A percentile compares a stretch with the other conserved stretches of the same genome.
phyloP scores from a whole-genome alignment of 2,888 invertebrate genomes.

The Volucella inanis region DNA sequence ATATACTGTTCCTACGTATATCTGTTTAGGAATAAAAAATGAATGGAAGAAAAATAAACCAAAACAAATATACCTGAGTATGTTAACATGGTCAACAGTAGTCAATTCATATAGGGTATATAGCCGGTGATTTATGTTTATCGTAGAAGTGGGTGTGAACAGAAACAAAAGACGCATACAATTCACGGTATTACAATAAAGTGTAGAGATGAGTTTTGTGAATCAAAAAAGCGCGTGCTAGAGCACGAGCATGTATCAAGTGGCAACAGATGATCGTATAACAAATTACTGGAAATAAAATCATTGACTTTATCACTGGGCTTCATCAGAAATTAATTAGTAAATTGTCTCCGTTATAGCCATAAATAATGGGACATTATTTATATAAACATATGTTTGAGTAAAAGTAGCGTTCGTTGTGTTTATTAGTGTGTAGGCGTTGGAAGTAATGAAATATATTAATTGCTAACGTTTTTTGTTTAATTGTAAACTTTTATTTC shows the following conservation, averaged over 20 bases:
- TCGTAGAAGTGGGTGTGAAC: constrained; percentile 47
- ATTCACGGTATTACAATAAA: constrained; percentile 33
- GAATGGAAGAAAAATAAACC: neutral
- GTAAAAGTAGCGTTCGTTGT: constrained; percentile 11
- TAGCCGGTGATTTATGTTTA: constrained; percentile 45
- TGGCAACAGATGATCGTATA: constrained; percentile 25
- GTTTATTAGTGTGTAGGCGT: too few relatives aligned
- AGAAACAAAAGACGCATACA: constrained; percentile 21
- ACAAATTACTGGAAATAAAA: constrained; percentile 58
- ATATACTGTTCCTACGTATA: too few relatives aligned
- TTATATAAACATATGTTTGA: constrained; percentile 27
- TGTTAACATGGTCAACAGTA: constrained; percentile 60
- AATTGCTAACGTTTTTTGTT: too few relatives aligned
- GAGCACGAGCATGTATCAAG: neutral
- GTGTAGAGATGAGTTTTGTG: constrained; percentile 18
- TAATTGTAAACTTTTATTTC: too few relatives aligned
- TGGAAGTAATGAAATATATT: too few relatives aligned
- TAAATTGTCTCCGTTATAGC: constrained; percentile 66
- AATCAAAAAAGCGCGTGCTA: constrained; percentile 8
- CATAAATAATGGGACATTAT: constrained; percentile 65
- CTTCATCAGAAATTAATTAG: constrained; percentile 69
- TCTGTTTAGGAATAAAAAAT: neutral
- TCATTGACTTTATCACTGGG: constrained; percentile 61
- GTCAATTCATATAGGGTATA: constrained; percentile 45
- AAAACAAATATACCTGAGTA: neutral